Conservation (phyloP, 2,888 invertebrate species). For the Aleiodes testaceus region DNA sequence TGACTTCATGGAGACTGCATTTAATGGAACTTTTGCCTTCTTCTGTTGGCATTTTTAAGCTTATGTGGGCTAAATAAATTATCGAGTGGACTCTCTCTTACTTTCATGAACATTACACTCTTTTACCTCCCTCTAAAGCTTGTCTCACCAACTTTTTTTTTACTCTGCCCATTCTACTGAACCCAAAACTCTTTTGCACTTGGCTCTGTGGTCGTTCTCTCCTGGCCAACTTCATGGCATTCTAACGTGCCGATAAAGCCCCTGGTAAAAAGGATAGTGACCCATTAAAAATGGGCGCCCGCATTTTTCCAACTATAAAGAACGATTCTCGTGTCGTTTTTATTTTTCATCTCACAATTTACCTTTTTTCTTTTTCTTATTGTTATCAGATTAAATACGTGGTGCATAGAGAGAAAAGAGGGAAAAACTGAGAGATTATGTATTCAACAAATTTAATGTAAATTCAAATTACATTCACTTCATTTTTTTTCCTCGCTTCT, state of each 20-base stretch:
- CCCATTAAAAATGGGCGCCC: constrained; percentile 5
- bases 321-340: background rate
- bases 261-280: constrained; percentile 32
- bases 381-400: background rate
- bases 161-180: constrained; percentile 3
- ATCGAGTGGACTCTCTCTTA: constrained; percentile 34
- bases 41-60: constrained; percentile 21
- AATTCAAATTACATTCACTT: too few relatives aligned
- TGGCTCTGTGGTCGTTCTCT: constrained; percentile 37
- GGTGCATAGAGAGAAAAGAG: too few relatives aligned
- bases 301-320: constrained; percentile 18
- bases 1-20: too few relatives aligned
- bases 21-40: constrained; percentile 18
- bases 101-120: constrained; percentile 25
- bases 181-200: constrained; percentile 9
- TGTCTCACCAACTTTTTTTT: constrained; percentile 35
- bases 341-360: background rate
- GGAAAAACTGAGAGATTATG: too few relatives aligned
- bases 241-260: constrained; percentile 43
- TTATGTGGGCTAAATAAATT: constrained; percentile 43
- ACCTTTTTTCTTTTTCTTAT: constrained; percentile 12
- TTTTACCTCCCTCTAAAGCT: too few relatives aligned
- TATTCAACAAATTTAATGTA: too few relatives aligned
- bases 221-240: constrained; percentile 16
- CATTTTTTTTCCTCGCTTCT: background rate